These are phyloP conservation scores for Gastracanthus pulcherrimus DNA, from an alignment of 2,888 invertebrate species.

Conservation along the genomic window DNA sequence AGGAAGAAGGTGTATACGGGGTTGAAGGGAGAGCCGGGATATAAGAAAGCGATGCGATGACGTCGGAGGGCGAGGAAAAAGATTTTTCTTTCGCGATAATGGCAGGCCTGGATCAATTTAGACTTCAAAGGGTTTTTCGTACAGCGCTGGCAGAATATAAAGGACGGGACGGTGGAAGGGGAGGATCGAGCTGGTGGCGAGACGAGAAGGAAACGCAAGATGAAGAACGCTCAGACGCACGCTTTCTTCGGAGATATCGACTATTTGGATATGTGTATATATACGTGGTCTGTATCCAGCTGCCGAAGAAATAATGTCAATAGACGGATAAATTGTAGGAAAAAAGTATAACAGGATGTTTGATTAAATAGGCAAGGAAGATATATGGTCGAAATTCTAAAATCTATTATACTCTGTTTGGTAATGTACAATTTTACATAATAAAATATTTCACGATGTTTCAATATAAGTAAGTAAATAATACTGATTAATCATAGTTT, in stretches of 20 bases:
- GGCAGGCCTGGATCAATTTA: conserved; percentile 70
- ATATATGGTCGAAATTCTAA: too few relatives aligned
- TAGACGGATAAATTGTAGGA: background rate
- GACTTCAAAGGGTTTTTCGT: conserved; percentile 68
- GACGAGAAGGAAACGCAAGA: conserved; percentile 5
- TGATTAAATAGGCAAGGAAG: too few relatives aligned
- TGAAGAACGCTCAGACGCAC: background rate
- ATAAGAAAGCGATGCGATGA: conserved; percentile 41
- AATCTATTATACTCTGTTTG: too few relatives aligned
- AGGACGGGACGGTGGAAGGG: background rate
- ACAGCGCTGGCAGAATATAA: conserved; percentile 63
- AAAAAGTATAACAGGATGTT: too few relatives aligned
- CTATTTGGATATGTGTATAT: too few relatives aligned
- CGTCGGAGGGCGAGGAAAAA: conserved; percentile 36
- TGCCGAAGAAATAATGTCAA: background rate
- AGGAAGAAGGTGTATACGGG: background rate
- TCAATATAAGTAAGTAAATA: too few relatives aligned
- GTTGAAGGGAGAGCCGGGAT: background rate
- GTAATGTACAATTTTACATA: too few relatives aligned
- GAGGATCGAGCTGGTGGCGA: too few relatives aligned
- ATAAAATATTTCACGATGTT: too few relatives aligned
- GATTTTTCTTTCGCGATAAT: conserved; percentile 65
- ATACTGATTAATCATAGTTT: too few relatives aligned
- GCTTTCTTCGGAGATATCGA: background rate
- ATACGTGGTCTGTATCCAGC: background rate